These are phyloP conservation scores for Montipora efflorescens DNA, from an alignment of 64 coral and sea anemone genomes.

Conservation along the genomic window DNA sequence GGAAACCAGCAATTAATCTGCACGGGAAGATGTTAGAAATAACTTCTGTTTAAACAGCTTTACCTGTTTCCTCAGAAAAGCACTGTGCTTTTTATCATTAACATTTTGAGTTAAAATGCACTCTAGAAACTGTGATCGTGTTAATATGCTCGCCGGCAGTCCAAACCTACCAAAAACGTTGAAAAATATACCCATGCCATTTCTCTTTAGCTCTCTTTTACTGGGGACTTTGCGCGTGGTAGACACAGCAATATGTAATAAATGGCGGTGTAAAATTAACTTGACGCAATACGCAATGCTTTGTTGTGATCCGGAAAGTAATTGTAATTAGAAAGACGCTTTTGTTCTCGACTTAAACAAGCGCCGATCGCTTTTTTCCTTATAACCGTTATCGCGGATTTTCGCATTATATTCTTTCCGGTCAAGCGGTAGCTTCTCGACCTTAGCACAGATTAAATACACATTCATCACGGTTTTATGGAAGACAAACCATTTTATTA, in stretches of 20 bases:
- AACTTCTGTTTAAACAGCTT: constrained; percentile 47
- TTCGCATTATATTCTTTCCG: constrained; percentile 43
- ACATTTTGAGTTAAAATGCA: background rate
- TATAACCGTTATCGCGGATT: constrained; percentile 25
- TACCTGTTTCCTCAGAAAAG: constrained; percentile 2
- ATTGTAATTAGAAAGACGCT: constrained; percentile 31
- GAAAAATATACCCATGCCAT: background rate
- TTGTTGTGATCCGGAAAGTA: constrained; percentile 47
- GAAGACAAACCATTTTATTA: constrained; percentile 45
- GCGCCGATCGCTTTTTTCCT: background rate
- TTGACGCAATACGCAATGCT: constrained; percentile 23
- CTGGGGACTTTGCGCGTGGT: background rate
- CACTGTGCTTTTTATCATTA: background rate
- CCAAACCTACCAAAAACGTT: background rate
- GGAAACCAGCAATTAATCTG: constrained; percentile 28
- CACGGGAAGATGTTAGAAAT: constrained; percentile 32
- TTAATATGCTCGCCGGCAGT: background rate
- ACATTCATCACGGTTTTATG: constrained; percentile 44
- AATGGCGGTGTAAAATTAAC: constrained; percentile 30
- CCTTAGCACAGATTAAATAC: constrained; percentile 40
- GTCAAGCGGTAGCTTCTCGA: constrained; percentile 25
- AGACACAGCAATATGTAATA: background rate
- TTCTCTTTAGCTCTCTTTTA: background rate
- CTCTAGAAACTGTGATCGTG: background rate
- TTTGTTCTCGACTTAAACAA: constrained; percentile 37